Percentiles rank a stretch among this genome's conserved stretches.
phyloP scores from a whole-genome alignment of 2,113 vertebrate genomes.

The Hemiscyllium ocellatum region DNA sequence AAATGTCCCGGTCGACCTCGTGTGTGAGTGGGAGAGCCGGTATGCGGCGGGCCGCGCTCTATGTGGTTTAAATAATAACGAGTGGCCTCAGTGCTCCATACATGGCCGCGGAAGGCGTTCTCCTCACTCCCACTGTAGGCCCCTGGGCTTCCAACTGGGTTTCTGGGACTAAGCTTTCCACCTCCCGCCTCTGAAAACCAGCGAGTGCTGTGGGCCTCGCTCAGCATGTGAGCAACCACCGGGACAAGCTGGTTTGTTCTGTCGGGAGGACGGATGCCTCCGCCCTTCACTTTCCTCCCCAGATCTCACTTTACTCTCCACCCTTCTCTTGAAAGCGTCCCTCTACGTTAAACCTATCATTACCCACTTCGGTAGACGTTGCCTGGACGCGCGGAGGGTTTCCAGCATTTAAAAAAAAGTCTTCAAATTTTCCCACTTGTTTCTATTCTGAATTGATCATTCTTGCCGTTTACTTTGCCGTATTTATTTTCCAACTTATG shows the following conservation, averaged over 20 bases:
- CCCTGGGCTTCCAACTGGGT: not conserved
- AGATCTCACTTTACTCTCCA: not conserved
- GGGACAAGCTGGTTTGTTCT: not conserved
- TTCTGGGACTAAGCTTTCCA: not conserved
- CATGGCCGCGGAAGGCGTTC: not conserved
- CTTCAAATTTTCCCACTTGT: not conserved
- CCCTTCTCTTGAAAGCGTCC: not conserved
- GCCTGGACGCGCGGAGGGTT: too few relatives aligned
- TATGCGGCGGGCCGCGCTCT: not conserved
- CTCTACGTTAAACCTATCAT: not conserved
- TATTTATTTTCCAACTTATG: not conserved
- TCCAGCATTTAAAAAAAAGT: not conserved
- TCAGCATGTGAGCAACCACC: not conserved
- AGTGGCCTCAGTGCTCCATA: not conserved
- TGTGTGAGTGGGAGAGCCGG: not conserved
- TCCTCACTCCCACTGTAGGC: not conserved
- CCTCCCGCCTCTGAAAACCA: not conserved
- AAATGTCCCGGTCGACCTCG: not conserved
- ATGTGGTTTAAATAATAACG: conserved; percentile 35
- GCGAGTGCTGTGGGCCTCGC: not conserved
- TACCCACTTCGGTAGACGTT: not conserved
- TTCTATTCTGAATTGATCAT: not conserved
- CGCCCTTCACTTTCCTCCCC: not conserved
- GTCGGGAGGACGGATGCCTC: not conserved
- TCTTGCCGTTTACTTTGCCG: not conserved